Conservation (phyloP, 2,113 vertebrate genomes). For the Boulengeromyrus knoepffleri region DNA sequence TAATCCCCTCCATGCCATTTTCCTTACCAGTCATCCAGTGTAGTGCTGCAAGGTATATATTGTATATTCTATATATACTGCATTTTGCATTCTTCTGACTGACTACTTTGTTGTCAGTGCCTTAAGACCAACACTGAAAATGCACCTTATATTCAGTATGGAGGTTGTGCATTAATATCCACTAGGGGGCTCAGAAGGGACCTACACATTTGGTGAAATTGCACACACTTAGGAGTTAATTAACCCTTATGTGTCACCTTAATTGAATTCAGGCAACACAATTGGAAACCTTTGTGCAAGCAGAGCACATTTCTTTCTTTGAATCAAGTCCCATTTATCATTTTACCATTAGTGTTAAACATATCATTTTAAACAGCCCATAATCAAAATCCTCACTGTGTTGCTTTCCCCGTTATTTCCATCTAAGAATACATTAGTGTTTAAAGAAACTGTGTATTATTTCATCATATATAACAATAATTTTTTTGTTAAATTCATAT, state of each 20-base stretch:
- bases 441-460: not conserved
- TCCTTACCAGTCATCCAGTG: not conserved
- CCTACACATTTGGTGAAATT: not conserved
- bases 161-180: not conserved
- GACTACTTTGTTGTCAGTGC: not conserved
- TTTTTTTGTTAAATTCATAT: not conserved
- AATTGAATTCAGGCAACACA: not conserved
- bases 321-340: not conserved
- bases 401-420: not conserved
- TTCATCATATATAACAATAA: not conserved
- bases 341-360: not conserved
- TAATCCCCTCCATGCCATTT: not conserved
- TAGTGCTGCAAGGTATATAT: not conserved
- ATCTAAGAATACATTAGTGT: not conserved
- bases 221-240: not conserved
- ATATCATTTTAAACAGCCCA: not conserved
- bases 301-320: not conserved
- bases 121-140: not conserved
- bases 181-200: slow-evolving; percentile 11
- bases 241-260: not conserved
- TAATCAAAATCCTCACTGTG: not conserved
- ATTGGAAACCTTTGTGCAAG: not conserved
- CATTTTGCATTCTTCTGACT: not conserved
- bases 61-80: not conserved
- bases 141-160: not conserved